A percentile compares a stretch with the other conserved stretches of the same genome.
phyloP scores from a whole-genome alignment of 1,140 invertebrate species.

The Nebria ingens region DNA sequence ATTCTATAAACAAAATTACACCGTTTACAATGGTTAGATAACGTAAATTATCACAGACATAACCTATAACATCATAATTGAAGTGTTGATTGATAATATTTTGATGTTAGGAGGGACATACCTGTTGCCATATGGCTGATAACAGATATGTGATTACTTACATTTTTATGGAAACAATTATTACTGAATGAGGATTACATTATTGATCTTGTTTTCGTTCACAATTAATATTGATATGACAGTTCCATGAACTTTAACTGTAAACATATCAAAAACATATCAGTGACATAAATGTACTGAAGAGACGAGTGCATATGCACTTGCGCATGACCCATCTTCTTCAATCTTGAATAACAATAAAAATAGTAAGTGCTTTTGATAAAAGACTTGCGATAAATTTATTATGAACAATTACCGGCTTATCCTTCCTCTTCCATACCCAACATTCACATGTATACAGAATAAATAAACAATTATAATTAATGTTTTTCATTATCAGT shows the following conservation, averaged over 20 bases:
- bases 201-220: slow-evolving; percentile 5
- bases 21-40: background rate
- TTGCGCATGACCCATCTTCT: background rate
- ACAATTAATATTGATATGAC: background rate
- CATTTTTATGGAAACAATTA: too few relatives aligned
- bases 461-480: too few relatives aligned
- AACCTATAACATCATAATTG: background rate
- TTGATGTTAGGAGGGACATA: background rate
- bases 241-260: slow-evolving; percentile 5
- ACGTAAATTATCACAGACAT: background rate
- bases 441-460: too few relatives aligned
- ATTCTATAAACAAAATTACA: slow-evolving; percentile 2
- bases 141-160: too few relatives aligned
- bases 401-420: too few relatives aligned
- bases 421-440: too few relatives aligned
- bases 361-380: too few relatives aligned
- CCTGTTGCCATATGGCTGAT: slow-evolving; percentile 5
- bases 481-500: too few relatives aligned
- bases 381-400: too few relatives aligned
- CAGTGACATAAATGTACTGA: background rate
- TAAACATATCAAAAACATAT: background rate
- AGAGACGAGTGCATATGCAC: background rate
- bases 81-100: too few relatives aligned
- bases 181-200: background rate
- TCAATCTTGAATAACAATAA: too few relatives aligned